Conservation (phyloP, 2,888 invertebrate genomes). For the Acanthosepion lycidas region DNA sequence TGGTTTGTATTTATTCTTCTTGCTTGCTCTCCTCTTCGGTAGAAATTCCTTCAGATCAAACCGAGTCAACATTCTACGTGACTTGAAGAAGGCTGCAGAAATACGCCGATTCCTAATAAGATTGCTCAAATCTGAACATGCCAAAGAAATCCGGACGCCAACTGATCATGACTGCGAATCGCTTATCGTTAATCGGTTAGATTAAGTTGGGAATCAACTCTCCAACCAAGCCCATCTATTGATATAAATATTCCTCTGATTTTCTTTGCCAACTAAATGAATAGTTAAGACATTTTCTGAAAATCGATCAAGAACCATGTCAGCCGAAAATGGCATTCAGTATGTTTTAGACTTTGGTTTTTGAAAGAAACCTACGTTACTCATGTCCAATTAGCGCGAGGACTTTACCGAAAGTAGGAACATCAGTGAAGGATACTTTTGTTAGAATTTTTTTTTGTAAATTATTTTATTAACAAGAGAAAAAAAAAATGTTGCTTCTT, state of each 20-base stretch:
- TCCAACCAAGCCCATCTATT: conserved; percentile 12
- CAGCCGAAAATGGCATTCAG: background rate
- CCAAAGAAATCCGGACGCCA: conserved; percentile 33
- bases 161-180: conserved; percentile 33
- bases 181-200: background rate
- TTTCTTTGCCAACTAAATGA: conserved; percentile 17
- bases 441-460: too few relatives aligned
- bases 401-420: too few relatives aligned
- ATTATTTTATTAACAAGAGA: too few relatives aligned
- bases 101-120: background rate
- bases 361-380: too few relatives aligned
- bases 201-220: background rate
- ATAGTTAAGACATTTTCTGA: background rate
- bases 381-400: too few relatives aligned
- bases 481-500: too few relatives aligned
- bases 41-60: conserved; percentile 14
- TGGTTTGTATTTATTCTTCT: background rate
- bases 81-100: conserved; percentile 11
- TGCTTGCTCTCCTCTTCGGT: background rate
- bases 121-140: conserved; percentile 12
- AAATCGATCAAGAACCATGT: background rate
- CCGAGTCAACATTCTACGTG: conserved; percentile 20
- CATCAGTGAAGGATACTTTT: too few relatives aligned
- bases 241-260: conserved; percentile 7
- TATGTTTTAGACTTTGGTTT: background rate